A percentile compares a stretch with the other conserved stretches of the same genome.
Conservation (phyloP, 2,113 vertebrate genomes). For the Spea multiplicata region DNA sequence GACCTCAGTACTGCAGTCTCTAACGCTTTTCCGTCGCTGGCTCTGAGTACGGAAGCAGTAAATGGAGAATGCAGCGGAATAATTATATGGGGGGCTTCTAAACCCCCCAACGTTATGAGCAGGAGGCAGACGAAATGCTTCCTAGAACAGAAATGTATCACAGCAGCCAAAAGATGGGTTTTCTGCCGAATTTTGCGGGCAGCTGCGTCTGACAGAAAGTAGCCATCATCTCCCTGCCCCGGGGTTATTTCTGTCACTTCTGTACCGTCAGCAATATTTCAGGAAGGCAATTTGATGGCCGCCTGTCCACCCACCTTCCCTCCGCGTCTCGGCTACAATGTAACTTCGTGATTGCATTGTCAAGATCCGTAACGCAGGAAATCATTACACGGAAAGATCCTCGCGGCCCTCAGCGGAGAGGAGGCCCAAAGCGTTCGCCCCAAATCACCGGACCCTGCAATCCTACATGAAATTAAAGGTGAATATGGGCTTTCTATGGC, state of each 20-base stretch:
- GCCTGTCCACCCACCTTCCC: slow-evolving; percentile 57
- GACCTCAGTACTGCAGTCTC: too few relatives aligned
- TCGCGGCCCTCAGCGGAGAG: not conserved
- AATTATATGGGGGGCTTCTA: too few relatives aligned
- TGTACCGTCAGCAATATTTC: slow-evolving; percentile 60
- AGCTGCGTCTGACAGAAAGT: too few relatives aligned
- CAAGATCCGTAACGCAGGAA: slow-evolving; percentile 58
- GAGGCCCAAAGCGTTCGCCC: not conserved
- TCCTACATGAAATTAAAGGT: too few relatives aligned
- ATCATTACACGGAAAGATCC: slow-evolving; percentile 32
- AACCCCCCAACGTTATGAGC: too few relatives aligned
- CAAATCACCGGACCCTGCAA: too few relatives aligned
- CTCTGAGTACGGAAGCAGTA: too few relatives aligned
- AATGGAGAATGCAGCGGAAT: too few relatives aligned
- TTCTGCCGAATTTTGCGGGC: slow-evolving; percentile 34
- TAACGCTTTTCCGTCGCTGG: too few relatives aligned
- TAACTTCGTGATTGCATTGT: slow-evolving; percentile 65
- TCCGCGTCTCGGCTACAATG: slow-evolving; percentile 56
- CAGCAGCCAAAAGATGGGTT: slow-evolving; percentile 30
- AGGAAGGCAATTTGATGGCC: slow-evolving; percentile 56
- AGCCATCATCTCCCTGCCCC: too few relatives aligned
- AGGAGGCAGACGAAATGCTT: not conserved
- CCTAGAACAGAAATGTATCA: not conserved
- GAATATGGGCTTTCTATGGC: too few relatives aligned
- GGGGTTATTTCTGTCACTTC: slow-evolving; percentile 48